Base-by-base conservation (phyloP, 2,113 vertebrate genomes). In the Amphiprion percula region DNA sequence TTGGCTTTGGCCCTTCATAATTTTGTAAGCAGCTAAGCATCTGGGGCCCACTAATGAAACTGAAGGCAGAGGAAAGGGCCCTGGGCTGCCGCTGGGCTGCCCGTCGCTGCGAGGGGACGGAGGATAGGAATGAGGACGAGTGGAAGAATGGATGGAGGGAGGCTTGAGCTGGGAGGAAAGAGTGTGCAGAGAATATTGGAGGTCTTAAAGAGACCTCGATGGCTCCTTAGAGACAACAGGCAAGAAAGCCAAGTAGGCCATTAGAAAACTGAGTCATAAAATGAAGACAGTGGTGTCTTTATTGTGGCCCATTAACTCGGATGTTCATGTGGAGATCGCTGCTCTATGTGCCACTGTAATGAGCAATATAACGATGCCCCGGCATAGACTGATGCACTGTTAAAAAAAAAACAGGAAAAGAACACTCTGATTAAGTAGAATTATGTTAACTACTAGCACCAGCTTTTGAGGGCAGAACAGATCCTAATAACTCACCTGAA, bases 11-110 rank as follows among this genome's bases (percentile, higher is more conserved):
- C 92, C 84, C 87, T 92, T 91, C 87, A 93, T 95, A 93, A 95
- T 94, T 93, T 90, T 83, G 90, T 93, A 94, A 94, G 93, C 93
- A 90, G 90, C 89, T 84, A 87, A 92, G 93, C 95, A 95, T 94
- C 94, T 95, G 94, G 92, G 93, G 84, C 84, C 82, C 70, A 76
- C 92, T 94, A 95, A 94, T 94, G 91, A 93, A 95, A 95, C 88
- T 87, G 92, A 94, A 92, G 92, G 87, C 92, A 79, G 65, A 77
- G 79, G 83, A 80, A 87, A 83, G 80, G 85, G 84, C 87, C 89
- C 74, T 62, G 74, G 88, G 88, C 86, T 71, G 83, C 79, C 11
- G 24, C 73, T 37, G 12, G 69, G 83, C 85, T 84, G 85, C 86
- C 85, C 88, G 50, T 74, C 75, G 91, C 85, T 86, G 79, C 87